Conservation (phyloP, 92 coral and sea anemone species). For the Zoanthus solanderi region DNA sequence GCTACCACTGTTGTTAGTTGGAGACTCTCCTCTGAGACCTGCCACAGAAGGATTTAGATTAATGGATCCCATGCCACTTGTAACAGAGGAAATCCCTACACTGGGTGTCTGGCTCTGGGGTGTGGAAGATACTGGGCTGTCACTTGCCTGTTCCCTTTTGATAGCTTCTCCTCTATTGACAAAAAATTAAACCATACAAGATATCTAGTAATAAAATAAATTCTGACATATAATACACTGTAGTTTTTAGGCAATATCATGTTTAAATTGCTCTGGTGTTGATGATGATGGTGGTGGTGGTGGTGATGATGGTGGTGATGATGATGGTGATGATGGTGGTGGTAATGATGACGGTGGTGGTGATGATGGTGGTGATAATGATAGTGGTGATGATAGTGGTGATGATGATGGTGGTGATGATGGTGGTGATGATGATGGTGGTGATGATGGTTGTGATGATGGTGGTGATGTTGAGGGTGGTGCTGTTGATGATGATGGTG, state of each 20-base stretch:
- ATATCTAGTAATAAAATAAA: neutral
- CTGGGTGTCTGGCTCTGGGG: neutral
- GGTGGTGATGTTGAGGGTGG: too few relatives aligned
- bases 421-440: too few relatives aligned
- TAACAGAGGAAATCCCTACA: slow-evolving; percentile 51
- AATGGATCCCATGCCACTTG: slow-evolving; percentile 59
- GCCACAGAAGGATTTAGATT: slow-evolving; percentile 43
- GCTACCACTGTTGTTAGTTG: slow-evolving; percentile 27
- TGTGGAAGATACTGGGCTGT: slow-evolving; percentile 18
- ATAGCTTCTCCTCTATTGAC: slow-evolving; percentile 82
- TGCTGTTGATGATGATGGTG: too few relatives aligned
- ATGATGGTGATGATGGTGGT: too few relatives aligned
- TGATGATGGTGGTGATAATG: too few relatives aligned
- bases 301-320: too few relatives aligned
- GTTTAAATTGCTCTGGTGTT: too few relatives aligned
- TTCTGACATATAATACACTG: neutral
- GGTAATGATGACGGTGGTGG: too few relatives aligned
- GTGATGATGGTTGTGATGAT: too few relatives aligned
- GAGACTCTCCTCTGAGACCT: slow-evolving; percentile 34
- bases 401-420: too few relatives aligned
- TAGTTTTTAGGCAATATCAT: neutral
- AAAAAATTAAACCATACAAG: neutral
- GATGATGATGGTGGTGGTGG: too few relatives aligned
- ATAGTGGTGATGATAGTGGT: too few relatives aligned
- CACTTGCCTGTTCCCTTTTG: slow-evolving; percentile 55